phyloP scores from a whole-genome alignment of 2,113 vertebrate genomes.

The Eurystomus gularis region DNA sequence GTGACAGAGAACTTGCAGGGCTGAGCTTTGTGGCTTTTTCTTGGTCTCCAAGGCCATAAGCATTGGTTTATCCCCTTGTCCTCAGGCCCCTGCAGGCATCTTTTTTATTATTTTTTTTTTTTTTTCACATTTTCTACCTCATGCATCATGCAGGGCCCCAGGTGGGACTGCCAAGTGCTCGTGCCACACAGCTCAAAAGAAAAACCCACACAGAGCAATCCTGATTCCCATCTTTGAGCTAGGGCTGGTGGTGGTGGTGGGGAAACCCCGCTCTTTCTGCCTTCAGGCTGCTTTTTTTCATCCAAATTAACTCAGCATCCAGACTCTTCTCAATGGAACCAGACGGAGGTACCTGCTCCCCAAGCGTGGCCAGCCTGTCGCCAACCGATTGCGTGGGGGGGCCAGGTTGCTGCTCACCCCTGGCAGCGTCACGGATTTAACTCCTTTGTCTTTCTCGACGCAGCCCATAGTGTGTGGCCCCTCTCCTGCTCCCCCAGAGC shows the following conservation, averaged over 20 bases:
- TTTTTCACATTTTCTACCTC: not conserved
- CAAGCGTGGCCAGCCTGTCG: not conserved
- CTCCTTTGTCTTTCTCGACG: not conserved
- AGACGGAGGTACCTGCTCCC: not conserved
- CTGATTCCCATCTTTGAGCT: not conserved
- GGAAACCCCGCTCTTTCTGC: not conserved
- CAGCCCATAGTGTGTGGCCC: not conserved
- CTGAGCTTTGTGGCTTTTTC: not conserved
- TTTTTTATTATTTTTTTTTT: not conserved
- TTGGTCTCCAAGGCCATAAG: not conserved
- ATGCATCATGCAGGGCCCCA: accelerated
- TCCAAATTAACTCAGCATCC: not conserved
- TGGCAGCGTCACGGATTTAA: no score
- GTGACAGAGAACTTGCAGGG: not conserved
- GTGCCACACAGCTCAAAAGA: not conserved
- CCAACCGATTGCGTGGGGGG: not conserved
- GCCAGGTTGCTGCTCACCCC: not conserved
- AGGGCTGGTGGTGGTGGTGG: no score
- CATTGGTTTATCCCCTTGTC: not conserved
- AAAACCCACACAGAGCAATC: not conserved
- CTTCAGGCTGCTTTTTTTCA: not conserved
- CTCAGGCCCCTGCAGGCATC: not conserved
- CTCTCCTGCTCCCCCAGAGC: not conserved
- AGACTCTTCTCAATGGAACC: accelerated
- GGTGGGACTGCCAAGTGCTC: not conserved